Evolutionary conservation across 2,888 invertebrate species (phyloP).

Genomic region (Sinohyriopsis cumingii): DNA sequence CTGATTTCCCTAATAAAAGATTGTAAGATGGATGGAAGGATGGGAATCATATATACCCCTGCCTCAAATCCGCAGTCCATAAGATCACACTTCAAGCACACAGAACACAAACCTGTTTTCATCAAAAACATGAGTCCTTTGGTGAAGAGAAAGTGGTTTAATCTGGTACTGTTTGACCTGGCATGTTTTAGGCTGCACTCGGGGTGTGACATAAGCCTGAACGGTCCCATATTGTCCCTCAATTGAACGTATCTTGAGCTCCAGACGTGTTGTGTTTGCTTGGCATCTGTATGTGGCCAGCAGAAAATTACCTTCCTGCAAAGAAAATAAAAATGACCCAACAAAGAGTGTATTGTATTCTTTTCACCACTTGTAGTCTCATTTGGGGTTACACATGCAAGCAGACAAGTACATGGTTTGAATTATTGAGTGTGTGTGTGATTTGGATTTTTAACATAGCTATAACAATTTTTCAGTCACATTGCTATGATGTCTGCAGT

Average conservation of each 20-base stretch:
- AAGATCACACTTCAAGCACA: too few species aligned
- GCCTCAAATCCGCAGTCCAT: too few species aligned
- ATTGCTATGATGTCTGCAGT: too few species aligned
- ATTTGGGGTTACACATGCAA: background rate
- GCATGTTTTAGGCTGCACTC: constrained; percentile 86
- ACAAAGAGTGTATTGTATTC: background rate
- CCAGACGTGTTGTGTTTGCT: constrained; percentile 90
- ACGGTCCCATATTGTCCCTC: constrained; percentile 86
- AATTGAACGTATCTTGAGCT: constrained; percentile 86
- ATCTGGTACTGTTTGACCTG: constrained; percentile 81
- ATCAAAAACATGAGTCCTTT: constrained; percentile 80
- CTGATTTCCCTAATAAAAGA: too few species aligned
- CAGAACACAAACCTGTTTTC: constrained; percentile 73
- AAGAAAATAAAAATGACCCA: constrained; percentile 5
- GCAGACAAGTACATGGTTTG: background rate
- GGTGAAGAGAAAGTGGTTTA: constrained; percentile 85
- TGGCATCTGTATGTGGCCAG: constrained; percentile 94
- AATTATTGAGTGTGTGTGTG: background rate
- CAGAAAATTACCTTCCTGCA: constrained; percentile 80
- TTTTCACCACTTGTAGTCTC: too few species aligned
- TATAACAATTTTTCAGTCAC: too few species aligned
- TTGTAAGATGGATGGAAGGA: too few species aligned
- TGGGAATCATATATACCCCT: too few species aligned
- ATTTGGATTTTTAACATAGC: too few species aligned
- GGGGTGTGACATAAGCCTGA: constrained; percentile 84